Evolutionary conservation across 1,140 invertebrate species (phyloP), one percentile per base, ranked within the genome.

Genomic region (Idris sp.): DNA sequence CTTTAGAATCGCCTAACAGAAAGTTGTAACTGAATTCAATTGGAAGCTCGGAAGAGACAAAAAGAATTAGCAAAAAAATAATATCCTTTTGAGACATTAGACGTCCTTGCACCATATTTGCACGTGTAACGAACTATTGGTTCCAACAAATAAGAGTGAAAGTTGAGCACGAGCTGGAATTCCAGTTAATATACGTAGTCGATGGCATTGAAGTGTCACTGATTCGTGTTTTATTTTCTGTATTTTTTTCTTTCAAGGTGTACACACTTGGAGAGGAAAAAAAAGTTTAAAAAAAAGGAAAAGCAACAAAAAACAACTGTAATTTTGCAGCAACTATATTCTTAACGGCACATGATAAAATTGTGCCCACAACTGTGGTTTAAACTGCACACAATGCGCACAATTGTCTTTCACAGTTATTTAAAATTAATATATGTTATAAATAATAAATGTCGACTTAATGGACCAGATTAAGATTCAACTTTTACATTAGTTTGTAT

Each of bases 101-200:
- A 65, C 61, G 78, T 78, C 78, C 76, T 81, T 78, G 76, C 64
- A 64, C 58, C 51, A 74, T 48, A 53, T 74, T 74, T 56, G 73
- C 56, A 51, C 72, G 73, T 79, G 64, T 30, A 71, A 35, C 33
- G 7, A 64, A 71, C 73, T 69, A 74, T 69, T 65, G 51, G 65
- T 75, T 36, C 58, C 62, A 76, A 74, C 73, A 49, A 67, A 72
- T 74, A 75, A 81, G 76, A 82, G 82, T 82, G 82, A 83, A 83
- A 83, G 82, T 83, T 58, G 74, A 78, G 73, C 56, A 65, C 73
- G 65, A 79, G 75, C 61, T 78, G 79, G 79, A 78, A 79, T 81
- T 77, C 79, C 56, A 78, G 67, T 73, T 65, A 61, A 65, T 67
- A 56, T 40, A 68, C 74, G 46, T 74, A 62, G 43, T 56, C 35